Evolutionary conservation across 2,797 vertebrate genomes (phyloP).

Genomic region (Antennarius maculatus): DNA sequence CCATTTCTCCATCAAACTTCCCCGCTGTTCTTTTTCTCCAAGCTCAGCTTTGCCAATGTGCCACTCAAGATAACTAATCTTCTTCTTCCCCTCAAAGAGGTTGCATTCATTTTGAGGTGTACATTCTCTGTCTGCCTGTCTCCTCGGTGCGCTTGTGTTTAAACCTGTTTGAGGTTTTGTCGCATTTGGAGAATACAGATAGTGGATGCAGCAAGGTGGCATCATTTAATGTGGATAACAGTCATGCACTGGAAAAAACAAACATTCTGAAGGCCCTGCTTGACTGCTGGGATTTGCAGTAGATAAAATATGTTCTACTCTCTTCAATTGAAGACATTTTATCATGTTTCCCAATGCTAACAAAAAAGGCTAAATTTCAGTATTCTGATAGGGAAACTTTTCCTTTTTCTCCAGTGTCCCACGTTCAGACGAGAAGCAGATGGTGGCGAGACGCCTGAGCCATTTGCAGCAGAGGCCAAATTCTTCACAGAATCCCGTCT

Average conservation of each 20-base stretch:
- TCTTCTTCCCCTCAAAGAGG: slow-evolving; percentile 62
- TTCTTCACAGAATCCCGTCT: slow-evolving; percentile 97
- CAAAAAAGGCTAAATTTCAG: background rate
- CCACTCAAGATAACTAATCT: slow-evolving; percentile 70
- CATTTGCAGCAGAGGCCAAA: slow-evolving; percentile 95
- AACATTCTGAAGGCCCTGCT: background rate
- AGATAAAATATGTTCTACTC: background rate
- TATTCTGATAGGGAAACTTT: background rate
- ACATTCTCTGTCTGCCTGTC: slow-evolving; percentile 41
- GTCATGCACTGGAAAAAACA: slow-evolving; percentile 11
- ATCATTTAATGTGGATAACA: slow-evolving; percentile 33
- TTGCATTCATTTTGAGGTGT: slow-evolving; percentile 59
- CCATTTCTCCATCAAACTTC: slow-evolving; percentile 27
- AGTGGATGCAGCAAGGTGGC: slow-evolving; percentile 28
- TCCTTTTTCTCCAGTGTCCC: slow-evolving; percentile 84
- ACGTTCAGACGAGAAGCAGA: slow-evolving; percentile 93
- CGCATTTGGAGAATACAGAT: slow-evolving; percentile 41
- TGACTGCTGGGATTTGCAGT: slow-evolving; percentile 5
- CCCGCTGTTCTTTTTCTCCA: slow-evolving; percentile 58
- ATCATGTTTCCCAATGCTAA: background rate
- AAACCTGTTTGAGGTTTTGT: slow-evolving; percentile 33
- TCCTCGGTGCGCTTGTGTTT: slow-evolving; percentile 5
- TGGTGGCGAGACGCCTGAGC: slow-evolving; percentile 87
- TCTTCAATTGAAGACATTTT: background rate
- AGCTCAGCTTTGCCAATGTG: slow-evolving; percentile 43